These are phyloP conservation scores for Ectropis crepuscularia DNA, from an alignment of 2,888 invertebrate genomes.

Conservation along the genomic window DNA sequence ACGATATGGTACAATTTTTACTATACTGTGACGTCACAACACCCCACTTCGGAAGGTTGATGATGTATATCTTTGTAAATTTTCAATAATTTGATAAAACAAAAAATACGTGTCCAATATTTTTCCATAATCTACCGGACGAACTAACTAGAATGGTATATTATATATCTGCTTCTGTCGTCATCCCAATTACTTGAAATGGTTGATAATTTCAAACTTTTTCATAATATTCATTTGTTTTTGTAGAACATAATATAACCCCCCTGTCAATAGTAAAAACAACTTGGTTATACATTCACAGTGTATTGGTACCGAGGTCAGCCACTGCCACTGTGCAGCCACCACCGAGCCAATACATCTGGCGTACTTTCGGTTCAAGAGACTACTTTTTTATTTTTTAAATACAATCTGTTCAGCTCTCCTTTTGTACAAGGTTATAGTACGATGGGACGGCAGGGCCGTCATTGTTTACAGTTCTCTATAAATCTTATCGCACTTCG, in stretches of 20 bases:
- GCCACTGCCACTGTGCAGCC: slow-evolving; percentile 49
- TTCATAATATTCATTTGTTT: background rate
- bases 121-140: too few species aligned
- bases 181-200: too few species aligned
- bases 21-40: too few species aligned
- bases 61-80: too few species aligned
- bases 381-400: slow-evolving; percentile 42
- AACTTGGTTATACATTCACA: slow-evolving; percentile 50
- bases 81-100: too few species aligned
- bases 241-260: slow-evolving; percentile 27
- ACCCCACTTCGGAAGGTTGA: too few species aligned
- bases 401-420: slow-evolving; percentile 43
- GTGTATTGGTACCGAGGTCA: slow-evolving; percentile 54
- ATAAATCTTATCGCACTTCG: slow-evolving; percentile 59
- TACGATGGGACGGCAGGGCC: slow-evolving; percentile 51
- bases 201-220: too few species aligned
- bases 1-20: too few species aligned
- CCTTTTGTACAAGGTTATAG: slow-evolving; percentile 53
- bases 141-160: too few species aligned
- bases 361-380: slow-evolving; percentile 55
- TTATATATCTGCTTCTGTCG: too few species aligned
- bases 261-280: slow-evolving; percentile 45
- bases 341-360: slow-evolving; percentile 53
- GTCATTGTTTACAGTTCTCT: slow-evolving; percentile 57
- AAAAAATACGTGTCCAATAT: too few species aligned